These are phyloP conservation scores for Orbicella faveolata DNA, from an alignment of 64 coral and sea anemone species.

Conservation along the genomic window DNA sequence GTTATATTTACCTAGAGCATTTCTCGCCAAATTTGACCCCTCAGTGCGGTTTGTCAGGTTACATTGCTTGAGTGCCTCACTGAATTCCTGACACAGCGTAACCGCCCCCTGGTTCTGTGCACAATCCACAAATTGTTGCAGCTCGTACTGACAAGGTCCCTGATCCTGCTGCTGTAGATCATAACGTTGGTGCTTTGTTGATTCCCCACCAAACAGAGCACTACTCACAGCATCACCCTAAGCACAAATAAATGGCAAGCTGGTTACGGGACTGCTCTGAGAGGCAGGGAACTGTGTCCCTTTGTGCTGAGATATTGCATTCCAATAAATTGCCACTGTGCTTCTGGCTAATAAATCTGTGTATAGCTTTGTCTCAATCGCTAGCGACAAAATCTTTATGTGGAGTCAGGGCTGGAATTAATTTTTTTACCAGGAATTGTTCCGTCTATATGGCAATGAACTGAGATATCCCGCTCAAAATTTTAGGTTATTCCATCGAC, in stretches of 20 bases:
- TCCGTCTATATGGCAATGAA: too few species aligned
- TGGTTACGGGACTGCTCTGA: too few species aligned
- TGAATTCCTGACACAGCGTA: conserved; percentile 85
- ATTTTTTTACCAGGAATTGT: too few species aligned
- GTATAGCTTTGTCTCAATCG: too few species aligned
- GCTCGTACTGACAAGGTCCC: conserved; percentile 81
- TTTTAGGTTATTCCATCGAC: too few species aligned
- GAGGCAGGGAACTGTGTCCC: too few species aligned
- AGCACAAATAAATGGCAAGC: not conserved
- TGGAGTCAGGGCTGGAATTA: too few species aligned
- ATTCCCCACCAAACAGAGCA: conserved; percentile 66
- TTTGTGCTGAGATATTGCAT: too few species aligned
- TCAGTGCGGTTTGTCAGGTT: conserved; percentile 78
- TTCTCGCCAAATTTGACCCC: not conserved
- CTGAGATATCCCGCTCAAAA: too few species aligned
- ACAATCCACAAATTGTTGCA: conserved; percentile 98
- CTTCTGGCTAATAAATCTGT: too few species aligned
- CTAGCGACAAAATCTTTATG: too few species aligned
- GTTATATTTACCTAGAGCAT: not conserved
- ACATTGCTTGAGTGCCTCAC: conserved; percentile 93
- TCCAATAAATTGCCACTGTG: too few species aligned
- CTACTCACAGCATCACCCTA: conserved; percentile 92
- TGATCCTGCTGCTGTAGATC: conserved; percentile 52
- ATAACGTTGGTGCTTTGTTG: conserved; percentile 46
- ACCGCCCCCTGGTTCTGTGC: conserved; percentile 89